phyloP scores from a whole-genome alignment of 2,113 vertebrate species.

The Tupaia chinensis region DNA sequence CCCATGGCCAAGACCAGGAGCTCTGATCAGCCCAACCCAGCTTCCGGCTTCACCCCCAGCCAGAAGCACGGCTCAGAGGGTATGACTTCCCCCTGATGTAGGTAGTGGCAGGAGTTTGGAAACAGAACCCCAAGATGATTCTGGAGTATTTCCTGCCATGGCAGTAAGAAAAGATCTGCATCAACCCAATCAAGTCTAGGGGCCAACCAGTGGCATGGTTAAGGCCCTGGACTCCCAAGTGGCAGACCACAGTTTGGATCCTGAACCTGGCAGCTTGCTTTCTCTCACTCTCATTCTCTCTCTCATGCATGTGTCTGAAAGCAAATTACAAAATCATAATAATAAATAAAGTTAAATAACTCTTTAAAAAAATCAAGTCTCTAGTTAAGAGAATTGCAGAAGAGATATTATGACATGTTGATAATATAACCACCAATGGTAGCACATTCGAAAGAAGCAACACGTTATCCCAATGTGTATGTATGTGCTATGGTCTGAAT shows the following conservation, averaged over 20 bases:
- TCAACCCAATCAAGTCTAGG: slow-evolving; percentile 5
- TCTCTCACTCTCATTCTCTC: no score
- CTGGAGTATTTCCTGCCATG: neutral
- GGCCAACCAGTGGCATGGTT: no score
- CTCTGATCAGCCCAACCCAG: neutral
- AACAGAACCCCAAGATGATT: neutral
- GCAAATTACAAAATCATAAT: no score
- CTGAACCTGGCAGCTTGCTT: no score
- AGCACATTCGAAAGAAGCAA: neutral
- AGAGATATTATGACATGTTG: neutral
- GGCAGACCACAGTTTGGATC: no score
- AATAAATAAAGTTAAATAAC: no score
- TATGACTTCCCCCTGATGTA: neutral
- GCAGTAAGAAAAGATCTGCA: neutral
- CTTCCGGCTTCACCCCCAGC: neutral
- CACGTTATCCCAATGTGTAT: neutral
- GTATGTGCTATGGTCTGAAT: no score
- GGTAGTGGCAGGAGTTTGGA: no score
- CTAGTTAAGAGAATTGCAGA: neutral
- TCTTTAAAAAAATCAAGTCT: neutral
- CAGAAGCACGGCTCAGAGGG: neutral
- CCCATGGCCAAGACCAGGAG: neutral
- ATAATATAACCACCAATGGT: neutral
- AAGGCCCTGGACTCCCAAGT: no score
- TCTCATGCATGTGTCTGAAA: no score